Evolutionary conservation across 1,140 invertebrate genomes (phyloP).

Genomic region (Diplogasteroides magnus): DNA sequence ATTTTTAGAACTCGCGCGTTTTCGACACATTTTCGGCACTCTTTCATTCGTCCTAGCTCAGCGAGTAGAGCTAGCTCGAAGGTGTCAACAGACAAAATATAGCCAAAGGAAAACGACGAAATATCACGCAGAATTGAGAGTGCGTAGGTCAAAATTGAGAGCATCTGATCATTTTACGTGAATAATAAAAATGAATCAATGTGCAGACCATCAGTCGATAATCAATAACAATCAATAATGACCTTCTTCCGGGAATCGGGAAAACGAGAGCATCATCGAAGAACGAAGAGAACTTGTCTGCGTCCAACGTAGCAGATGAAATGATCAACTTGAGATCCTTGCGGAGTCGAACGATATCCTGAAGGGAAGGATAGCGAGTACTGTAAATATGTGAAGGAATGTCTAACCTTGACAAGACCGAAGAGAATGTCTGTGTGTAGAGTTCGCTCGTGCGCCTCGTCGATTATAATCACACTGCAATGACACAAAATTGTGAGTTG

Average conservation of each 20-base stretch:
- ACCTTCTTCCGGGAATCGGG: conserved; percentile 77
- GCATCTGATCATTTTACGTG: no score
- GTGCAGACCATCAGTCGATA: no score
- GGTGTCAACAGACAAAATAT: no score
- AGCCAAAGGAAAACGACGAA: no score
- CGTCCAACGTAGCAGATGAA: conserved; percentile 94
- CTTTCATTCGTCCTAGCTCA: no score
- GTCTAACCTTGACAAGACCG: conserved; percentile 75
- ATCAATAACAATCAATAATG: no score
- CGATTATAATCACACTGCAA: conserved; percentile 87
- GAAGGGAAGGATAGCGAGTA: conserved; percentile 60
- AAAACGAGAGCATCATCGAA: conserved; percentile 98
- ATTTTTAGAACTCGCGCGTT: no score
- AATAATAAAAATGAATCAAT: no score
- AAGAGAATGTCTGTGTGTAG: conserved; percentile 97
- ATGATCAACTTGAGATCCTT: conserved; percentile 89
- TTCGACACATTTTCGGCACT: no score
- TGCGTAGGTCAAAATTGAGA: no score
- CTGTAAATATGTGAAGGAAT: conserved; percentile 75
- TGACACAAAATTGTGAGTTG: conserved; percentile 62
- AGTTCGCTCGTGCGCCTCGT: conserved; percentile 97
- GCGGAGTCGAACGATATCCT: conserved; percentile 86
- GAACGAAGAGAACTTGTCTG: conserved; percentile 88
- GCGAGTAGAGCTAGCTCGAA: no score
- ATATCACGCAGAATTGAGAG: no score